Evolutionary conservation across 23 tunicate species (phyloP), one percentile per base, ranked within the genome.

Genomic region (Diplosoma virens): DNA sequence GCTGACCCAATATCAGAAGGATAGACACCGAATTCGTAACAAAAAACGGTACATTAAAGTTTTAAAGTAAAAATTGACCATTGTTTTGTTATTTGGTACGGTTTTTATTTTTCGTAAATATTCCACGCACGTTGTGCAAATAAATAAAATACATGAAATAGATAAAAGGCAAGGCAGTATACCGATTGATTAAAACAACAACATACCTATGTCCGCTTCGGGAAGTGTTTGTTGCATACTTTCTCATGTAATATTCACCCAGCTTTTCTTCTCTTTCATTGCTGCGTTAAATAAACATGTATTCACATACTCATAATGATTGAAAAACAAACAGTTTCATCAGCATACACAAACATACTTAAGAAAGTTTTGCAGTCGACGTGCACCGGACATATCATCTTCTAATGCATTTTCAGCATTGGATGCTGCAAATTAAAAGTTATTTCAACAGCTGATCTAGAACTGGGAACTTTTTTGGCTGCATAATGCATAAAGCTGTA

Each of bases 231-330:
- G 67, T 90, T 21, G 89, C 89, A 74, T 90, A 90, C 79, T 90
- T 90, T 36, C 84, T 84, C 89, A 79, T 83, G 81, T 90, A 90
- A 67, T 90, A 90, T 83, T 90, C 89, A 0, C 97, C 89, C 50
- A 90, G 47, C 41, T 84, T 80, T 83, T 90, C 97, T 17, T 67
- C 89, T 18, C 71, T 52, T 84, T 90, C 82, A 24, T 84, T 79
- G 72, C 97, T 90, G 82, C 3, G 32, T 7, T 41, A 41, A 7
- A 41, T 7, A 41, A 41, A 14, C 14, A 41, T 9, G 50, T 41
- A 7, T 14, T 7, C 9, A 41, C 50, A 41, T 41, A 9, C 11
- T 14, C 9, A 14, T 7, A 7, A 41, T 41, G 14, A 41, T 7
- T 14, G 50, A 41, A 7, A 7, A 14, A 9, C 14, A 7, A 41